Evolutionary conservation across 2,797 vertebrate species (phyloP), one percentile per base, ranked within the genome.

Genomic region (Mormyrops boulengeri): DNA sequence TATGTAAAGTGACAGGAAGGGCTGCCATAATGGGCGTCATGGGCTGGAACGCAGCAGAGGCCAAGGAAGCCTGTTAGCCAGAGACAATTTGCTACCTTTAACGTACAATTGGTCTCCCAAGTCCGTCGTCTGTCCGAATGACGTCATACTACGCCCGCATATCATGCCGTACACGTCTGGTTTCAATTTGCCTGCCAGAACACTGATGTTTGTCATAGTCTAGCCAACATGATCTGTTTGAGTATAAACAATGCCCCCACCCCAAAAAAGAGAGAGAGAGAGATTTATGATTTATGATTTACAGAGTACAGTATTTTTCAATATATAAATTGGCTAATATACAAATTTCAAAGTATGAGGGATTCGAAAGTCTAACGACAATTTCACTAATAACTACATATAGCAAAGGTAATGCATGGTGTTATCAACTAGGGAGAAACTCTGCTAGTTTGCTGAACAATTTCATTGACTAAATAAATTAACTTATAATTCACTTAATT

Each of bases 361-460:
- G 95, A 95, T 95, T 93, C 93, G 91, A 94, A 95, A 95, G 94
- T 93, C 95, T 91, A 94, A 96, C 95, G 94, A 95, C 96, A 95
- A 95, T 92, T 95, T 94, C 95, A 97, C 95, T 94, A 96, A 93
- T 95, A 95, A 94, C 95, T 95, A 97, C 96, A 93, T 95, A 87
- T 94, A 96, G 96, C 96, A 96, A 96, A 96, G 62, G 93, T 96
- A 95, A 95, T 94, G 93, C 96, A 97, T 95, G 96, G 95, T 96
- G 92, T 94, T 96, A 96, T 96, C 94, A 94, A 96, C 95, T 96
- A 94, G 92, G 94, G 93, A 95, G 94, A 93, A 94, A 94, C 96
- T 95, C 92, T 94, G 93, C 73, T 93, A 92, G 91, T 91, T 92
- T 90, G 92, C 93, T 89, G 91, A 89, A 53, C 22, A 34, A 77